Evolutionary conservation across 2,797 vertebrate genomes (phyloP), one percentile per base, ranked within the genome.

Genomic region (Aphelocoma californica): DNA sequence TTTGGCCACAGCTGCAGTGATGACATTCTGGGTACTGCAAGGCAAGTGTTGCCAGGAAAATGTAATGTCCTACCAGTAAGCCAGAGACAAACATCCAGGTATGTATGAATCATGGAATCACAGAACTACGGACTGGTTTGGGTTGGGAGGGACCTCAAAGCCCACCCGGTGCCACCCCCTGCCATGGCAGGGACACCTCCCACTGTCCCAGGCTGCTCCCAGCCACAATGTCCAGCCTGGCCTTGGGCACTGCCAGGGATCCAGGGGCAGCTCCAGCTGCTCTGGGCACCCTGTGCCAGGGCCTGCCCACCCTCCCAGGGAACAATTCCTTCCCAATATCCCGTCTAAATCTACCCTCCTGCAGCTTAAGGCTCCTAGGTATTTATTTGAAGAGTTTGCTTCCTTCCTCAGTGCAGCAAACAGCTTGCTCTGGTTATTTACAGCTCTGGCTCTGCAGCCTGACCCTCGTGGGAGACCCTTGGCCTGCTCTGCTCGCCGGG

Each of bases 101-200:
- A 0, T 9, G 9, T 15, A 5, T 5, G 38, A 29, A 25, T 3
- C 26, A 3, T 1, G 13, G 21, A 29, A 18, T 8, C n/a, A 1
- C 48, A 28, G n/a, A 31, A 21, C 38, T 12, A 40, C 38, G 12
- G 40, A 40, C 10, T 42, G 51, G 18, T 9, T 50, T 71, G 50
- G 42, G 15, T 3, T 36, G 9, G 47, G 1, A 65, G 1, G 45
- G 17, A 45, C 17, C 36, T 1, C 0, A 31, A 4, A 66, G 0
- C 38, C 21, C 53, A 4, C 1, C 36, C 24, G 3, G 3, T 5
- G 1, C 73, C 34, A 3, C 17, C 31, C 57, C 57, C 65, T 18
- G 48, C 56, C 48, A 3, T 12, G 60, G 58, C 51, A 73, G 67
- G 38, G 53, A 25, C 67, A 5, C 5, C n/a, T 81, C 1, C 51